Base-by-base conservation (phyloP, 2,888 invertebrate genomes). In the Pandemis cinnamomeana region DNA sequence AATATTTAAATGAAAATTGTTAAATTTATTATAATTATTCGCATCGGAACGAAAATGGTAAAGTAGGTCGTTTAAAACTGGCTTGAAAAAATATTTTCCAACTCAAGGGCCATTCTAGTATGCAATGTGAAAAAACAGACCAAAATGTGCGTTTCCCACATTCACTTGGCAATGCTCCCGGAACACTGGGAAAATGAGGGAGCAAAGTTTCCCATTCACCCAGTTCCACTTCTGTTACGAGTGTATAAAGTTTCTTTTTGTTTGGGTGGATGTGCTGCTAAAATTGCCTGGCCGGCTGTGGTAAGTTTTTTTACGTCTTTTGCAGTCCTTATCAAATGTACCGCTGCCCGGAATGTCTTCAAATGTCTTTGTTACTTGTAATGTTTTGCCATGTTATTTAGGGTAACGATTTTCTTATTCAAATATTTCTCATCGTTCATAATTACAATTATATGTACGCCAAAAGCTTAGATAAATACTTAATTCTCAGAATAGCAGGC, bases 111-210 rank as follows among this genome's bases (percentile, higher is more conserved):
- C 83, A 86, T 88, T 86, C 83, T 85, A 83, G 84, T 82, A 80
- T 84, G 85, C 84, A 83, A 83, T 72, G 81, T 82, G 85, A 87
- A 89, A 55, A 88, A 88, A 85, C 83, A 83, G 82, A 86, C 84
- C 81, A 87, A 89, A 90, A 88, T 84, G 84, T 84, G 85, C 87
- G 82, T 86, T 83, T 81, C 82, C 84, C 83, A 84, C 85, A 83
- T 85, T 82, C 80, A 80, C 80, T 89, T 91, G 91, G 91, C 81
- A 78, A 71, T 74, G 70, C 68, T 80, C 81, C 82, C 78, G 77
- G 76, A 77, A 70, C 74, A 58, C 58, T 27, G 58, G 58, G 60
- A 36, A 69, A 71, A 71, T 73, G 68, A 66, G 71, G 46, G 67
- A 44, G 61, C 70, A 67, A 53, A 46, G 20, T 66, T 70, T 36